Percentiles rank a stretch among this genome's conserved stretches.
Evolutionary conservation across 2,797 vertebrate species (phyloP).

Genomic region (Brotula barbata): DNA sequence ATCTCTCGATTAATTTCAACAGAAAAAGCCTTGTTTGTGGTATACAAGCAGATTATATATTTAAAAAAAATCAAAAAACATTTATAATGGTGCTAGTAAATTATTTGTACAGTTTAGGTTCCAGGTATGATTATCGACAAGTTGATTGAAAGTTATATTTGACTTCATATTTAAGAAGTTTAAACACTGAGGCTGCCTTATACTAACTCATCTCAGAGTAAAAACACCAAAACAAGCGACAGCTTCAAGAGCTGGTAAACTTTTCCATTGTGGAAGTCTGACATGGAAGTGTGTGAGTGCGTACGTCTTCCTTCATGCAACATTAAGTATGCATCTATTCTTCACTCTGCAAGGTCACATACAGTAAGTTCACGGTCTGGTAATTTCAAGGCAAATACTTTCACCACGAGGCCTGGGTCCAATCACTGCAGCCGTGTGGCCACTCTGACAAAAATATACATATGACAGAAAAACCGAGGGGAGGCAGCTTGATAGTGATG

Average conservation of each 20-base stretch:
- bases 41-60: too few species aligned
- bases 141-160: too few species aligned
- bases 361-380: slow-evolving; percentile 64
- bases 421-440: slow-evolving; percentile 72
- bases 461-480: slow-evolving; percentile 29
- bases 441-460: slow-evolving; percentile 70
- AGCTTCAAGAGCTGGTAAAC: slow-evolving; percentile 17
- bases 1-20: too few species aligned
- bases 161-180: too few species aligned
- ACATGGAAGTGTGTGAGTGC: slow-evolving; percentile 15
- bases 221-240: slow-evolving; percentile 37
- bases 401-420: slow-evolving; percentile 70
- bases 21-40: too few species aligned
- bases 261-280: slow-evolving; percentile 42
- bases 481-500: slow-evolving; percentile 58
- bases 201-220: slow-evolving; percentile 41
- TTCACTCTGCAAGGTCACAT: slow-evolving; percentile 43
- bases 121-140: too few species aligned
- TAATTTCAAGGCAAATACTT: slow-evolving; percentile 52
- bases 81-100: too few species aligned
- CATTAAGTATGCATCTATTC: slow-evolving; percentile 9
- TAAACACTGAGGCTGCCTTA: too few species aligned
- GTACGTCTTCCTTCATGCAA: slow-evolving; percentile 4
- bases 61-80: too few species aligned
- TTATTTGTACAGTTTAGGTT: too few species aligned